phyloP scores from a whole-genome alignment of 64 coral and sea anemone species.

The Dendronephthya gigantea region DNA sequence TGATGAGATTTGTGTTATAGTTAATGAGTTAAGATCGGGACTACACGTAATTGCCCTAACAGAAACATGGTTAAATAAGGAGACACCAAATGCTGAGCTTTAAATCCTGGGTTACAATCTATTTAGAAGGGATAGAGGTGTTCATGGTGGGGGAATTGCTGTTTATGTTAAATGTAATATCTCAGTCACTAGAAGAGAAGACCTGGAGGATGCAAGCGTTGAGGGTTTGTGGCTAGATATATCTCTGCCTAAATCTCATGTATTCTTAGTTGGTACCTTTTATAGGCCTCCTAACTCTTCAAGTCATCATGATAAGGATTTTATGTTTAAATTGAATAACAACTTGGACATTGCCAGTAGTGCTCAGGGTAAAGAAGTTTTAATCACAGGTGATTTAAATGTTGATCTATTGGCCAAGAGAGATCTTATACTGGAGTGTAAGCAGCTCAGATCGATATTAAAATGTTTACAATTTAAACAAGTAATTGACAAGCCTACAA shows the following conservation, averaged over 20 bases:
- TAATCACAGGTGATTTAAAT: background rate
- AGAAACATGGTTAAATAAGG: too few species aligned
- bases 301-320: background rate
- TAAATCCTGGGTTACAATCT: too few species aligned
- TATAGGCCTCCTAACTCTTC: constrained; percentile 23
- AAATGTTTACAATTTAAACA: background rate
- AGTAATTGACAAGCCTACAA: background rate
- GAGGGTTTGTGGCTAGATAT: constrained; percentile 28
- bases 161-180: too few species aligned
- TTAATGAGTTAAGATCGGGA: too few species aligned
- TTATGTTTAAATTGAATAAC: background rate
- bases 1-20: too few species aligned
- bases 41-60: too few species aligned
- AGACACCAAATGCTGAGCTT: too few species aligned
- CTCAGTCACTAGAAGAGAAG: background rate
- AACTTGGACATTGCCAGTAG: background rate
- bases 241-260: constrained; percentile 2
- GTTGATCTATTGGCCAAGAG: background rate
- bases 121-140: too few species aligned
- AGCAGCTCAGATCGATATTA: background rate
- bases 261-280: constrained; percentile 5
- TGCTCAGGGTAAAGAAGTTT: background rate
- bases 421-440: background rate
- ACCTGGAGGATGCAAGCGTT: background rate
- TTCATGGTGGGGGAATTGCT: too few species aligned